Base-by-base conservation (phyloP, 2,797 vertebrate genomes). In the Enoplosus armatus region DNA sequence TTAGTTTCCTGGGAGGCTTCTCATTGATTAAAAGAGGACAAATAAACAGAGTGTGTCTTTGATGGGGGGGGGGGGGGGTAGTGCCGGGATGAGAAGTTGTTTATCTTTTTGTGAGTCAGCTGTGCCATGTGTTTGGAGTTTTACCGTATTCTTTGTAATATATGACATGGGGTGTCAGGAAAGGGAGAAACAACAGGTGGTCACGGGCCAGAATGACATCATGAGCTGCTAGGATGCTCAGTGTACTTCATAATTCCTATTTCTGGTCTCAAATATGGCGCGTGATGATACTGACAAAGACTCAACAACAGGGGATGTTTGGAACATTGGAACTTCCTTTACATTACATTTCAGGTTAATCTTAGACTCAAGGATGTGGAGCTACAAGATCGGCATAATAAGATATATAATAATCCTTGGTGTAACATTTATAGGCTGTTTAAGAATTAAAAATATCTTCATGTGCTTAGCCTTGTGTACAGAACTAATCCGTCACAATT, bases 1-100 rank as follows among this genome's bases (percentile, higher is more conserved):
- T 92, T 83, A 85, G 50, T 45, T 50, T 85, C 68, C 75, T 72
- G 27, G 41, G 45, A 85, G 67, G 69, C 61, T 56, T 74, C 39
- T 79, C 53, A 5, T 33, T 41, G 35, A 85, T 85, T 47, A 85
- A 86, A 80, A 37, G 29, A 51, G 26, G 31, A 56, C 12, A 78
- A 82, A 85, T 62, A 82, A 86, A 74, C 65, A 82, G 20, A 55
- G 7, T 33, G 48, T 45, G 22, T 80, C 74, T 84, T 69, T 77
- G 60, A 80, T 66, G 5, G 6, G 7, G 33, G n/a, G 29, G 58
- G 63, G 5, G 6, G 7, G 33, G n/a, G 29, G 58, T 39, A 15
- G 33, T 12, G 7, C 12, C 15, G 4, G 5, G 26, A 29, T 43
- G 29, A 54, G 39, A 67, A 65, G 47, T 6, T 67, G 41, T 61